A percentile compares a stretch with the other conserved stretches of the same genome.
Conservation (phyloP, 2,888 invertebrate species). For the Theristus sp. region DNA sequence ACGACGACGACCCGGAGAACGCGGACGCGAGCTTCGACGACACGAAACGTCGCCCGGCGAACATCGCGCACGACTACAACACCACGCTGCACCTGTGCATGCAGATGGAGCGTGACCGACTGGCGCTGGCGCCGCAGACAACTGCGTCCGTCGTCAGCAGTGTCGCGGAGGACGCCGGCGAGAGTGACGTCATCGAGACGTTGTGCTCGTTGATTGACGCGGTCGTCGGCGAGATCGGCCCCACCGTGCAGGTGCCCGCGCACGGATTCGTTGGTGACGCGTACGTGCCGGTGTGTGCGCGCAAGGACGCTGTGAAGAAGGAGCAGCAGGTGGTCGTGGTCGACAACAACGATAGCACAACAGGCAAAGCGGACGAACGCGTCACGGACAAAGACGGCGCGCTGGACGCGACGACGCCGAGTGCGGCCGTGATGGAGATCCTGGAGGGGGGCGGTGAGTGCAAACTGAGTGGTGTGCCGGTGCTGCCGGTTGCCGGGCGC, state of each 20-base stretch:
- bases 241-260: background rate
- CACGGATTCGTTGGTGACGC: slow-evolving; percentile 2
- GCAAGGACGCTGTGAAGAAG: too few species aligned
- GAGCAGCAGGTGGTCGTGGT: too few species aligned
- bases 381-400: background rate
- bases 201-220: slow-evolving; percentile 1
- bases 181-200: slow-evolving; percentile 2
- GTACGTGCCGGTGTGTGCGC: too few species aligned
- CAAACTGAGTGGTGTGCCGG: too few species aligned
- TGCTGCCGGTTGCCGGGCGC: background rate
- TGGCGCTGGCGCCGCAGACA: background rate
- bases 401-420: background rate
- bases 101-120: slow-evolving; percentile 1
- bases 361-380: background rate
- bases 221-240: slow-evolving; percentile 1
- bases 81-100: background rate
- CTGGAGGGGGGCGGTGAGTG: too few species aligned
- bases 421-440: too few species aligned
- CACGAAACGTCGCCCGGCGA: too few species aligned
- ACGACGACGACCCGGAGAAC: background rate
- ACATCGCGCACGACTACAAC: background rate
- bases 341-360: background rate
- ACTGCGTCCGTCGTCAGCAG: background rate
- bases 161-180: background rate
- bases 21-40: background rate